Conservation (phyloP, 2,113 vertebrate genomes). For the Dunckerocampus dactyliophorus region DNA sequence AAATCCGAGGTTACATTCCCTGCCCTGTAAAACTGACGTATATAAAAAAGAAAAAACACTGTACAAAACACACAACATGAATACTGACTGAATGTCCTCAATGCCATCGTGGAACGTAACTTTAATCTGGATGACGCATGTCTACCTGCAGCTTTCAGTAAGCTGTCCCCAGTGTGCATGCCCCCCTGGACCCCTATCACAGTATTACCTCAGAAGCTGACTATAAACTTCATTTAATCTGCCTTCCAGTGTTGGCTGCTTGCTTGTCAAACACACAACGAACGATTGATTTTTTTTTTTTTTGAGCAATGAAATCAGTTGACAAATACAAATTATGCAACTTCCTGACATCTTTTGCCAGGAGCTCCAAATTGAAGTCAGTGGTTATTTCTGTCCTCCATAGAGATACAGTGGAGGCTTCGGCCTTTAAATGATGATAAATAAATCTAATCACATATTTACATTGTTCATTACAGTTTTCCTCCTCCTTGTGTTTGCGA, state of each 20-base stretch:
- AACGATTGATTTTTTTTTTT: neutral
- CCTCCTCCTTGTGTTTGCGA: too few relatives aligned
- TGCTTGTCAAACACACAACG: neutral
- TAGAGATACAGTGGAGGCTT: neutral
- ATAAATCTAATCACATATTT: too few relatives aligned
- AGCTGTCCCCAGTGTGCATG: constrained; percentile 1
- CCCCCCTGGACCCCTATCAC: neutral
- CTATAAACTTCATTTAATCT: constrained; percentile 28
- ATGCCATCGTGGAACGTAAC: too few relatives aligned
- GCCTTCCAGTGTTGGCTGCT: constrained; percentile 10
- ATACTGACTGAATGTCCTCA: too few relatives aligned
- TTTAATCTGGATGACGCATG: neutral
- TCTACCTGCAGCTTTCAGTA: constrained; percentile 14
- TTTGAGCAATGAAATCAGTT: constrained; percentile 1
- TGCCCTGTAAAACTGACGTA: too few relatives aligned
- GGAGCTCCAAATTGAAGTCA: constrained; percentile 11
- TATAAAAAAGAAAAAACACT: too few relatives aligned
- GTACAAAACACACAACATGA: too few relatives aligned
- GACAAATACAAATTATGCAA: constrained; percentile 27
- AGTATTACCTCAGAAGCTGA: constrained; percentile 9
- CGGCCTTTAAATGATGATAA: too few relatives aligned
- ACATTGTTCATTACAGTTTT: too few relatives aligned
- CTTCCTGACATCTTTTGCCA: constrained; percentile 9
- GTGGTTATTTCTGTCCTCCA: neutral
- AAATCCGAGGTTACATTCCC: too few relatives aligned